Evolutionary conservation across 2,113 vertebrate genomes (phyloP).

Genomic region (Morone chrysops): DNA sequence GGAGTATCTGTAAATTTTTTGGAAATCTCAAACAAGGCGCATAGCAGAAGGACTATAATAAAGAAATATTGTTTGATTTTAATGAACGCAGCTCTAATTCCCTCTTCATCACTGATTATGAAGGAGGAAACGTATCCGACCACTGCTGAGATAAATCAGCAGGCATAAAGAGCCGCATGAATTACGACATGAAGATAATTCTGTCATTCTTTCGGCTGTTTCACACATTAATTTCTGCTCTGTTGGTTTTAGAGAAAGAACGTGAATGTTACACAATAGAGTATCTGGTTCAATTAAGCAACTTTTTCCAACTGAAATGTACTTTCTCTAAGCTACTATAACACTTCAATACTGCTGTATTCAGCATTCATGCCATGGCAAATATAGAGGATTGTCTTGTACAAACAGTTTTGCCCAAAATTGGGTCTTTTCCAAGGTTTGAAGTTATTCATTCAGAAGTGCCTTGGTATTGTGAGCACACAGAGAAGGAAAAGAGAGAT

Average conservation of each 20-base stretch:
- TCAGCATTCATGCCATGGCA: slow-evolving; percentile 68
- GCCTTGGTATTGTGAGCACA: slow-evolving; percentile 62
- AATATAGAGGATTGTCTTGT: slow-evolving; percentile 75
- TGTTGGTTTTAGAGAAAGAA: slow-evolving; percentile 67
- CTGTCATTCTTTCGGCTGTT: slow-evolving; percentile 69
- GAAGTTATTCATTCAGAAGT: slow-evolving; percentile 75
- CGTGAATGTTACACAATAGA: slow-evolving; percentile 71
- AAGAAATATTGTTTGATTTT: slow-evolving; percentile 70
- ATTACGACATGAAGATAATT: slow-evolving; percentile 75
- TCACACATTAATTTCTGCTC: slow-evolving; percentile 71
- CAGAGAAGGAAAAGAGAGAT: slow-evolving; percentile 70
- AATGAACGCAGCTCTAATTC: slow-evolving; percentile 75
- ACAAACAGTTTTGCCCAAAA: slow-evolving; percentile 69
- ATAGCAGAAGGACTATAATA: slow-evolving; percentile 59
- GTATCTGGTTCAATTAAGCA: slow-evolving; percentile 80
- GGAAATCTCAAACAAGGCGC: slow-evolving; percentile 45
- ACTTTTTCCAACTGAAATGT: slow-evolving; percentile 73
- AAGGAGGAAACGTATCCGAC: slow-evolving; percentile 75
- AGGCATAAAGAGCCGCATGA: slow-evolving; percentile 67
- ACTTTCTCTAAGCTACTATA: slow-evolving; percentile 76
- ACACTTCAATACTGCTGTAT: slow-evolving; percentile 68
- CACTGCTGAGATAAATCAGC: slow-evolving; percentile 75
- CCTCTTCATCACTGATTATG: slow-evolving; percentile 72
- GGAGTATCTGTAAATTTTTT: not conserved
- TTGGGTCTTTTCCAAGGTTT: slow-evolving; percentile 65